Conservation (phyloP, 23 tunicate genomes). For the Diplosoma virens region DNA sequence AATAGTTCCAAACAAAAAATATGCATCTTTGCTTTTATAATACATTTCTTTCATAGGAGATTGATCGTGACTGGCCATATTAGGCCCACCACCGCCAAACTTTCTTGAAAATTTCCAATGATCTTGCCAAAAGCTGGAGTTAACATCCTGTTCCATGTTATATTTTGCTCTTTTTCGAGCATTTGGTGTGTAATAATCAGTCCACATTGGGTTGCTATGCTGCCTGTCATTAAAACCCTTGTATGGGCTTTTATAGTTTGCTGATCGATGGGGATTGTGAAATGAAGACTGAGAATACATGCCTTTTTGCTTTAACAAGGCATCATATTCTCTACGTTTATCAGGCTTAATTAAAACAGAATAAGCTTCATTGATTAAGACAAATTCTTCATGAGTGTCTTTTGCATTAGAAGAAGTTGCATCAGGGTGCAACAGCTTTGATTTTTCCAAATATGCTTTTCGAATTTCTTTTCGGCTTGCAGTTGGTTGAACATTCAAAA, state of each 20-base stretch:
- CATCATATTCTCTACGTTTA: constrained; percentile 25
- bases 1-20: background rate
- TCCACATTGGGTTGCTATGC: constrained; percentile 38
- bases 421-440: constrained; percentile 54
- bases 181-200: constrained; percentile 34
- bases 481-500: constrained; percentile 12
- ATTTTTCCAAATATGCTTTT: constrained; percentile 27
- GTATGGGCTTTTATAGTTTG: constrained; percentile 45
- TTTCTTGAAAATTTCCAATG: constrained; percentile 26
- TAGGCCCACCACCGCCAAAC: constrained; percentile 63
- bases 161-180: constrained; percentile 33
- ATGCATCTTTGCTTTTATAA: background rate
- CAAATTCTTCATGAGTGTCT: constrained; percentile 41
- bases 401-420: background rate
- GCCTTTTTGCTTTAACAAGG: background rate
- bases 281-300: background rate
- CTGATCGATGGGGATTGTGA: constrained; percentile 23
- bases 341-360: constrained; percentile 24
- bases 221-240: constrained; percentile 12
- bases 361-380: constrained; percentile 39
- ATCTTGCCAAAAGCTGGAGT: constrained; percentile 36
- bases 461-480: constrained; percentile 32
- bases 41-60: background rate
- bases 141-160: constrained; percentile 11
- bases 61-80: constrained; percentile 33